A percentile compares a stretch with the other conserved stretches of the same genome.
Evolutionary conservation across 2,113 vertebrate species (phyloP).

Genomic region (Accipiter cooperii): DNA sequence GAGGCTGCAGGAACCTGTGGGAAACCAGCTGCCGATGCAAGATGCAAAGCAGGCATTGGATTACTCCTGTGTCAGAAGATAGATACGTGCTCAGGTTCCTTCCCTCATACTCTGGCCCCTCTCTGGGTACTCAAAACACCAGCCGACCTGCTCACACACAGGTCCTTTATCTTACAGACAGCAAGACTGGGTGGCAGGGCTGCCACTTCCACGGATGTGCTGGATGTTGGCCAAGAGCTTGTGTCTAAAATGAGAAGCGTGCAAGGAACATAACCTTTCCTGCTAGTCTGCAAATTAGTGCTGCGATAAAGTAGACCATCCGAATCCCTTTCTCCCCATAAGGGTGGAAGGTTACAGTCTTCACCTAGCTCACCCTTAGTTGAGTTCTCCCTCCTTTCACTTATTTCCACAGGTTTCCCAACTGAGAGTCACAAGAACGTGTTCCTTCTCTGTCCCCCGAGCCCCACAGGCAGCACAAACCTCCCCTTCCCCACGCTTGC

Average conservation of each 20-base stretch:
- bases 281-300: neutral
- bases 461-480: neutral
- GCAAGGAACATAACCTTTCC: neutral
- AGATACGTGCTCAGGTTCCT: accelerated
- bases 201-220: accelerated
- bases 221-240: neutral
- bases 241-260: accelerated
- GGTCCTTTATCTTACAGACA: neutral
- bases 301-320: neutral
- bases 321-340: neutral
- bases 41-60: accelerated
- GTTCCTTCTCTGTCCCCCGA: neutral
- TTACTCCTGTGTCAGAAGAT: accelerated
- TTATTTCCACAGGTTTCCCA: neutral
- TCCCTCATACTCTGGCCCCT: neutral
- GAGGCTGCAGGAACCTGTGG: neutral
- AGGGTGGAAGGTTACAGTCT: neutral
- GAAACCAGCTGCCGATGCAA: neutral
- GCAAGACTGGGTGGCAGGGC: neutral
- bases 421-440: accelerated
- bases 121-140: neutral
- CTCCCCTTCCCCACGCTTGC: neutral
- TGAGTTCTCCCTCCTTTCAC: neutral
- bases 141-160: neutral
- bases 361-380: neutral